These are phyloP conservation scores for Sylvia borin DNA, from an alignment of 2,797 vertebrate species.

Conservation along the genomic window DNA sequence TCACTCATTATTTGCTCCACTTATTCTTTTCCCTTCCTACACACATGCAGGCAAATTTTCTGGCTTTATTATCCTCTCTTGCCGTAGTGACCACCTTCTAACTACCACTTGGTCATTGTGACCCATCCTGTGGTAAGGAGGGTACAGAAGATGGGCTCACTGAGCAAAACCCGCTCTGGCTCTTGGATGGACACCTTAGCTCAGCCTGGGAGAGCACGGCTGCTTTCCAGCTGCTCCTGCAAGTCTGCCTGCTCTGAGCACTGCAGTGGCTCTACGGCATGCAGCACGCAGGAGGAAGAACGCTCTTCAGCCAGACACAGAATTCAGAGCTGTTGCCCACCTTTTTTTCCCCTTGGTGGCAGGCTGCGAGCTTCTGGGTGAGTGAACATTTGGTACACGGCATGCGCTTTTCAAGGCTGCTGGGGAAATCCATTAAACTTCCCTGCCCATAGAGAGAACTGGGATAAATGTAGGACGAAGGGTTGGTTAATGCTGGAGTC, in stretches of 20 bases:
- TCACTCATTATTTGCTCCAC: slow-evolving; percentile 53
- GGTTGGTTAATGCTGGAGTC: neutral
- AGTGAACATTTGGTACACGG: neutral
- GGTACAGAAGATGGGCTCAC: neutral
- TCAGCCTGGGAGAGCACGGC: neutral
- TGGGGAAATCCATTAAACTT: neutral
- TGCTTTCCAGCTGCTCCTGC: neutral
- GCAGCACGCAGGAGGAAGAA: neutral
- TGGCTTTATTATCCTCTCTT: neutral
- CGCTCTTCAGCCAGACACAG: neutral
- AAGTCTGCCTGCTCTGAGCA: neutral
- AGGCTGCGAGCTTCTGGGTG: neutral
- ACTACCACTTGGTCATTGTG: neutral
- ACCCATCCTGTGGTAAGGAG: neutral
- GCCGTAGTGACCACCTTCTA: neutral
- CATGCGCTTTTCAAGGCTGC: neutral
- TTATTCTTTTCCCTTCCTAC: slow-evolving; percentile 42
- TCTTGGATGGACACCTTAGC: neutral
- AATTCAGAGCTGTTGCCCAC: neutral
- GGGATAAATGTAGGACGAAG: neutral
- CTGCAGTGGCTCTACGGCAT: slow-evolving; percentile 18
- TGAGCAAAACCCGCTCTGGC: neutral
- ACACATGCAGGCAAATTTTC: neutral
- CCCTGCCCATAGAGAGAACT: neutral
- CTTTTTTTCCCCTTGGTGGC: neutral